Base-by-base conservation (phyloP, 1,140 invertebrate species). In the Drosophila obscura region DNA sequence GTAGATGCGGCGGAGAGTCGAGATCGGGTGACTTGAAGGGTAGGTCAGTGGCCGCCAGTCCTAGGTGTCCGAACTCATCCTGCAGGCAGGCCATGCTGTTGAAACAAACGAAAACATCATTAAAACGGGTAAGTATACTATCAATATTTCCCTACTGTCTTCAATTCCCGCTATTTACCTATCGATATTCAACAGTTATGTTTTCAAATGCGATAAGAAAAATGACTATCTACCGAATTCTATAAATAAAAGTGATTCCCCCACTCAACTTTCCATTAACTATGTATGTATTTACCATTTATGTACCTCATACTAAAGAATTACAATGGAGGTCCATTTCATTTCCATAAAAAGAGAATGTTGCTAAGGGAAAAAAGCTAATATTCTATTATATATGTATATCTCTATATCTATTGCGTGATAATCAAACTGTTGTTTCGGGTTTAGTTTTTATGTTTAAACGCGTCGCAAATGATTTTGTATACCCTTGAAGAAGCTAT, bases 51-150 rank as follows among this genome's bases (percentile, higher is more conserved):
- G 55, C 83, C 60, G 58, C 91, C 69, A 93, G 87, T 62, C 92
- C 93, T 62, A 95, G 65, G 63, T 95, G 94, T 41, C 93, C 93
- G 28, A 95, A 90, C 68, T 95, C 94, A 82, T 95, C 94, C 92
- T 95, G 94, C 65, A 95, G 94, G 76, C 94, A 94, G 77, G 95
- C 91, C 93, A 95, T 94, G 78, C 95, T 95, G 22, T 0, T 43
- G 16, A 58, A 13, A 44, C 22, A 4, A 7, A 51, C 28, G 35
- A 24, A 9, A 46, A 43, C 1, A 52, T n/a, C 2, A 48, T 52
- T 45, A n/a, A 65, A 19, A 43, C 24, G 11, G 11, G 35, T 39
- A 53, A 24, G 15, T 56, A 13, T 11, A 43, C 31, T 1, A 11
- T 39, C 35, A 5, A 4, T 39, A 39, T 39, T 39, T 39, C 35